These are phyloP conservation scores for Drosophila parthenogenetica DNA, from an alignment of 2,888 invertebrate species.

Conservation along the genomic window DNA sequence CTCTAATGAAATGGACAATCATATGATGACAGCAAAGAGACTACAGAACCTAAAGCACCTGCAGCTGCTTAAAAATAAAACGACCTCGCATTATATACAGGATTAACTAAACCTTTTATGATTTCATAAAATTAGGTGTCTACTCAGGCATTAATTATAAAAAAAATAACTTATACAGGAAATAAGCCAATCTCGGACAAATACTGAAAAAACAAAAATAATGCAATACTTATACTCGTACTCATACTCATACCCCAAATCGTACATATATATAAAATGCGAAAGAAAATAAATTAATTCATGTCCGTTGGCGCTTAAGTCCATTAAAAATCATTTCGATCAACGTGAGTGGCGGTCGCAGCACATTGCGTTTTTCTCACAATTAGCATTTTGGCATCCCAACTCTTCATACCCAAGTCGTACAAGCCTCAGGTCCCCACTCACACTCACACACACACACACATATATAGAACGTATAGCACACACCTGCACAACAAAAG, in stretches of 20 bases:
- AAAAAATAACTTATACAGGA: background rate
- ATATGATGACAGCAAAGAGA: slow-evolving; percentile 28
- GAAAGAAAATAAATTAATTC: slow-evolving; percentile 64
- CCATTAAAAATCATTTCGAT: slow-evolving; percentile 75
- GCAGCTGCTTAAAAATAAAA: background rate
- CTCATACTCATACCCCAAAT: background rate
- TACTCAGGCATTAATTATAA: slow-evolving; percentile 28
- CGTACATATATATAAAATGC: slow-evolving; percentile 17
- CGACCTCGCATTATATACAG: background rate
- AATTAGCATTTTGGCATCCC: slow-evolving; percentile 76
- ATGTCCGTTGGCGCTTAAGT: slow-evolving; percentile 63
- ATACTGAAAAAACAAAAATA: slow-evolving; percentile 14
- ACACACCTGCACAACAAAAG: slow-evolving; percentile 49
- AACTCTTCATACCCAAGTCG: slow-evolving; percentile 3
- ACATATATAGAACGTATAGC: slow-evolving; percentile 25
- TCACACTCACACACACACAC: slow-evolving; percentile 11
- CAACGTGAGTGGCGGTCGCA: slow-evolving; percentile 49
- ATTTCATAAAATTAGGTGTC: background rate
- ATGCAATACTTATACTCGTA: slow-evolving; percentile 5
- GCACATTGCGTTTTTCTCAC: slow-evolving; percentile 79
- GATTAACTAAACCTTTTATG: background rate
- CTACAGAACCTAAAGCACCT: background rate
- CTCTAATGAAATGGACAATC: slow-evolving; percentile 26
- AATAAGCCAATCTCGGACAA: slow-evolving; percentile 32
- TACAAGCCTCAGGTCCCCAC: slow-evolving; percentile 31